Base-by-base conservation (phyloP, 2,797 vertebrate genomes). In the Meda fulgida region DNA sequence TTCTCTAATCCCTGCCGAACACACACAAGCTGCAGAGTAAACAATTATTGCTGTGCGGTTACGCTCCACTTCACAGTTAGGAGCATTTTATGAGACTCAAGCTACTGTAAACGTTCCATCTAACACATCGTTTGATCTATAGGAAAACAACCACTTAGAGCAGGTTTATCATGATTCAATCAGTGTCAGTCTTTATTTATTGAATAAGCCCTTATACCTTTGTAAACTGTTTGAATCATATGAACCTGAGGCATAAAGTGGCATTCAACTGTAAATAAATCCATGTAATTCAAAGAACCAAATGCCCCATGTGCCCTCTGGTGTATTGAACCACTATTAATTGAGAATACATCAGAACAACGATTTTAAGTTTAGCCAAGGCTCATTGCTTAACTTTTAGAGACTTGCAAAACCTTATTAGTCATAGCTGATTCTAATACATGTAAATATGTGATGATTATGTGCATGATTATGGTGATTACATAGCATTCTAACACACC, bases 371-470 rank as follows among this genome's bases (percentile, higher is more conserved):
- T 58, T 43, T 21, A 23, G 66, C 34, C 63, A 7, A 69, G 65
- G 5, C 36, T 82, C 26, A 73, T 14, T 73, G 38, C 69, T 73
- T n/a, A 73, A 55, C 11, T 31, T 84, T 43, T 38, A 67, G 7
- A 23, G 23, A 60, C 23, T 18, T 36, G n/a, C 48, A 19, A 38
- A 72, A 29, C 10, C 38, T 26, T 40, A 46, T 19, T n/a, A 66
- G 31, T 84, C 75, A 73, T 48, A 38, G 10, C 31, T 48, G 19
- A 70, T 77, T 63, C 40, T 76, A 77, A 76, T 69, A 9, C 51
- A 67, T 81, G 78, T 75, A 26, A 86, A 81, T 81, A 46, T 46
- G 84, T 81, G 84, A 19, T 58, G 48, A 81, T 81, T 76, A 86
- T 81, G 84, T 34, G 78, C 46, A 75, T 55, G 58, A 81, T 81